Evolutionary conservation across 2,797 vertebrate species (phyloP).

Genomic region (Karalla daura): DNA sequence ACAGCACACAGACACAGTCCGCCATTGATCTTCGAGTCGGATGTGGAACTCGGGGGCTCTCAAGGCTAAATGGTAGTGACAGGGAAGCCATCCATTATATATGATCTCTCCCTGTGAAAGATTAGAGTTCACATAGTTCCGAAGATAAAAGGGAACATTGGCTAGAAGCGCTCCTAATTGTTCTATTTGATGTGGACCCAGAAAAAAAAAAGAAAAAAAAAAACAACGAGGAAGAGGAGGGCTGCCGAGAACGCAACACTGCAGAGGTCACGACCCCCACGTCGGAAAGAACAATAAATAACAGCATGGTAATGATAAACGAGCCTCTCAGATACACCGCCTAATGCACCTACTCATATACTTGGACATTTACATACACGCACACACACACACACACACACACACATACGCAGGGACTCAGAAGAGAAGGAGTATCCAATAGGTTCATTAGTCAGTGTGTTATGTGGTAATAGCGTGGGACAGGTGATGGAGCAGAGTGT

Average conservation of each 20-base stretch:
- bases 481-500: conserved; percentile 84
- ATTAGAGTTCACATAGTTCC: conserved; percentile 58
- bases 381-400: conserved; percentile 1
- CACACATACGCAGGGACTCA: conserved; percentile 8
- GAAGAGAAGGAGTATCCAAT: conserved; percentile 52
- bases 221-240: conserved; percentile 40
- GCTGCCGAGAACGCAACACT: conserved; percentile 31
- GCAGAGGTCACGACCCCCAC: conserved; percentile 61
- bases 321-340: conserved; percentile 33
- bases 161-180: conserved; percentile 70
- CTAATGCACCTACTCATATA: background rate
- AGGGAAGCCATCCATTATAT: conserved; percentile 77
- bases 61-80: conserved; percentile 75
- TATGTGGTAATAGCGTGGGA: conserved; percentile 77
- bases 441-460: conserved; percentile 76
- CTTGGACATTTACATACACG: conserved; percentile 14
- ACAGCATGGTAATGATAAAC: conserved; percentile 51
- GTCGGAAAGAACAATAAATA: conserved; percentile 56
- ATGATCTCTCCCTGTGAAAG: conserved; percentile 69
- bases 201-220: conserved; percentile 45
- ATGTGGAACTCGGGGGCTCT: conserved; percentile 65
- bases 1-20: conserved; percentile 69
- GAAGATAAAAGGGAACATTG: conserved; percentile 61
- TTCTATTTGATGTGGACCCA: conserved; percentile 65
- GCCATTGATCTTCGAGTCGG: conserved; percentile 74